Percentiles rank a stretch among this genome's conserved stretches.
Evolutionary conservation across 2,888 invertebrate genomes (phyloP).

Genomic region (Leptinotarsa haldemani): DNA sequence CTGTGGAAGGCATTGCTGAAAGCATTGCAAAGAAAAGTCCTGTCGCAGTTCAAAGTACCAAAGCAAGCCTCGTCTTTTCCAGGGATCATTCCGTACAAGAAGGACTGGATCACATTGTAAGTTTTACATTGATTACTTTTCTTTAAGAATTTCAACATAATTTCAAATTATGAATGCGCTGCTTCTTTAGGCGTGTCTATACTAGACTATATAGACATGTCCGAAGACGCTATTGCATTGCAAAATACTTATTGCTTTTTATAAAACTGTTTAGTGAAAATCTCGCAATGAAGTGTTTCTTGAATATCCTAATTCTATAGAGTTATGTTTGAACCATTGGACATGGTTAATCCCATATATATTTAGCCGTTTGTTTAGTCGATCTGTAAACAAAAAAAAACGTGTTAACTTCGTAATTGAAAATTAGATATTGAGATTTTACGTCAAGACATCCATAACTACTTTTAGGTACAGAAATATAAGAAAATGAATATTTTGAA

Average conservation of each 20-base stretch:
- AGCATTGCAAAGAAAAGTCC: constrained; percentile 91
- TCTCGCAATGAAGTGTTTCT: no score
- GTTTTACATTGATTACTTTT: constrained; percentile 53
- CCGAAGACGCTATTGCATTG: neutral
- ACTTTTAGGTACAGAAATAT: neutral
- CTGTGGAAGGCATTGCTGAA: constrained; percentile 80
- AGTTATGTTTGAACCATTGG: no score
- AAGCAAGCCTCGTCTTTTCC: constrained; percentile 85
- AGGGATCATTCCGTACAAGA: constrained; percentile 89
- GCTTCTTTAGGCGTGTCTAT: no score
- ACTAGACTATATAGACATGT: neutral
- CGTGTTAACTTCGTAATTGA: no score
- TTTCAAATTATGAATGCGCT: no score
- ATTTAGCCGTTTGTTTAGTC: constrained; percentile 43
- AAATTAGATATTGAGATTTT: no score
- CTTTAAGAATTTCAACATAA: no score
- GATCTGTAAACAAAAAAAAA: constrained; percentile 53
- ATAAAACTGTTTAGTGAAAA: no score
- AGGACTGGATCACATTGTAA: constrained; percentile 91
- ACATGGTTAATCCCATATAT: no score
- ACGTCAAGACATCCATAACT: no score
- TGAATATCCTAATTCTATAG: no score
- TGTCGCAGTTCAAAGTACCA: constrained; percentile 93
- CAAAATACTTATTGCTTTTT: no score
- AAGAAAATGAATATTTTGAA: neutral